Evolutionary conservation across 1,140 invertebrate species (phyloP).

Genomic region (Drosophila baimaii): DNA sequence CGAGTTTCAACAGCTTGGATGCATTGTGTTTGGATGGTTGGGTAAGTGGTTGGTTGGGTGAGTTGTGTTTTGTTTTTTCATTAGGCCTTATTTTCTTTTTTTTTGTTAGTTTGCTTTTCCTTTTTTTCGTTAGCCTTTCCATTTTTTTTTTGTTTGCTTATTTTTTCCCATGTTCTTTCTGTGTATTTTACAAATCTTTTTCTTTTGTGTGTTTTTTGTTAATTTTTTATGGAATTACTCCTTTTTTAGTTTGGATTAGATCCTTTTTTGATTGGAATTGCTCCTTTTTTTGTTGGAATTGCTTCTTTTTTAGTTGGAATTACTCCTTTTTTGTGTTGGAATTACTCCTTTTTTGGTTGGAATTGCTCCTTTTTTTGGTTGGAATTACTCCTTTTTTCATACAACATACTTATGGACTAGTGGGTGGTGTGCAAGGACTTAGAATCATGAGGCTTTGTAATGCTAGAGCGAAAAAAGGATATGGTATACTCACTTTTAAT

Average conservation of each 20-base stretch:
- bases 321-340: constrained; percentile 53
- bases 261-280: constrained; percentile 54
- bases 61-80: constrained; percentile 29
- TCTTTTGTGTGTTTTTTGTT: constrained; percentile 36
- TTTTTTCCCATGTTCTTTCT: constrained; percentile 47
- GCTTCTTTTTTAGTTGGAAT: constrained; percentile 43
- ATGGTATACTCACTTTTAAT: constrained; percentile 80
- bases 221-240: constrained; percentile 47
- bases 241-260: constrained; percentile 34
- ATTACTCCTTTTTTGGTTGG: constrained; percentile 60
- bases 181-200: constrained; percentile 52
- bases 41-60: constrained; percentile 31
- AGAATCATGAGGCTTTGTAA: constrained; percentile 37
- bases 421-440: constrained; percentile 17
- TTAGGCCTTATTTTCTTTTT: constrained; percentile 18
- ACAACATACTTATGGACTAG: constrained; percentile 66
- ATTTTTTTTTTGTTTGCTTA: constrained; percentile 24
- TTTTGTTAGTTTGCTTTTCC: constrained; percentile 27
- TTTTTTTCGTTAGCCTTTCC: constrained; percentile 27
- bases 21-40: constrained; percentile 40
- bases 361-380: constrained; percentile 62
- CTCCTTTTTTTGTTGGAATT: constrained; percentile 40
- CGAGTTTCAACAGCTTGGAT: constrained; percentile 41
- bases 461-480: constrained; percentile 27
- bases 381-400: constrained; percentile 56